phyloP scores from a whole-genome alignment of 2,113 vertebrate species.

The Ascaphus truei region DNA sequence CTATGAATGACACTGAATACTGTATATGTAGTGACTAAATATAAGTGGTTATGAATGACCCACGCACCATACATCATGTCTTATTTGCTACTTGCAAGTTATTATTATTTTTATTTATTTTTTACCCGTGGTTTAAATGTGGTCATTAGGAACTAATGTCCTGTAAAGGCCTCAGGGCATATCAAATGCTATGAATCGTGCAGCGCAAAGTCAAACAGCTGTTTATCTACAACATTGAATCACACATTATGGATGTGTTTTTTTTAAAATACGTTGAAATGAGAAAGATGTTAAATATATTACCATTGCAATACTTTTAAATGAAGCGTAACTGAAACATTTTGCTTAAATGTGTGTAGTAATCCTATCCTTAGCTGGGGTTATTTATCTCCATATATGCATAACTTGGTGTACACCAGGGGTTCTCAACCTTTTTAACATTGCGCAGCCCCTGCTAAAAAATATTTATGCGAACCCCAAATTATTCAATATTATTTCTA shows the following conservation, averaged over 20 bases:
- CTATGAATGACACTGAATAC: too few species aligned
- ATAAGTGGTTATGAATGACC: too few species aligned
- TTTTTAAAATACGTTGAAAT: constrained; percentile 38
- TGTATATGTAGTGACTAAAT: too few species aligned
- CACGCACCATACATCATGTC: too few species aligned
- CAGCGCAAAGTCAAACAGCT: constrained; percentile 48
- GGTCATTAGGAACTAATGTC: constrained; percentile 51
- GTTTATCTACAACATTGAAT: constrained; percentile 44
- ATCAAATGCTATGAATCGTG: constrained; percentile 38
- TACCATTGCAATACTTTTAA: constrained; percentile 33
- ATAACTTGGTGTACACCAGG: too few species aligned
- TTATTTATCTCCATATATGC: too few species aligned
- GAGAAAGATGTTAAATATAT: constrained; percentile 13
- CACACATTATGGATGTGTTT: constrained; percentile 48
- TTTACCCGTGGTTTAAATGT: constrained; percentile 54
- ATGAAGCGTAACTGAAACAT: constrained; percentile 39
- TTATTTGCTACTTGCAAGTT: too few species aligned
- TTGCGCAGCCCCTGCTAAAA: too few species aligned
- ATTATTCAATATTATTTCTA: too few species aligned
- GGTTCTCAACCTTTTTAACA: too few species aligned
- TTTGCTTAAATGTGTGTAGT: constrained; percentile 32
- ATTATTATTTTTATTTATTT: too few species aligned
- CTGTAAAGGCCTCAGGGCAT: constrained; percentile 45
- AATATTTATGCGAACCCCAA: too few species aligned
- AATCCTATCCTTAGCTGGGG: constrained; percentile 34